Evolutionary conservation across 2,888 invertebrate genomes (phyloP), one percentile per base, ranked within the genome.

Genomic region (Hemicrepidius hirtus): DNA sequence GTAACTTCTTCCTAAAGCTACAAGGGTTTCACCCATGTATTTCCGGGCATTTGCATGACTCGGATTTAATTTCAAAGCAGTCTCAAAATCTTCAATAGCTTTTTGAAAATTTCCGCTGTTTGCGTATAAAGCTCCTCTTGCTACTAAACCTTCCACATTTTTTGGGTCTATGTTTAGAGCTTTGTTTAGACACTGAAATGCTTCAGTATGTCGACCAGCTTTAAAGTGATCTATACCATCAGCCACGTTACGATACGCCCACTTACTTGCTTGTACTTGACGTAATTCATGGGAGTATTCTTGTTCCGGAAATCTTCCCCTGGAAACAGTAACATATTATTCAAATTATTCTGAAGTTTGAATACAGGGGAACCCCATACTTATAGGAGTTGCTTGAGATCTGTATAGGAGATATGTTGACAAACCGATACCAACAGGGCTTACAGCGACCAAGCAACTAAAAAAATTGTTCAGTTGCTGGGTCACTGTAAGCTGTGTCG

Each of bases 191-290:
- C 96, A 96, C 85, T 97, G 97, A 87, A 97, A 96, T 40, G 98
- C 98, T 88, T 98, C 98, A 0, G 95, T 93, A 86, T 96, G 96
- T 80, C 95, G 91, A 50, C 97, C 97, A 53, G 94, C 93, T 87
- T 98, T 98, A 88, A 97, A 97, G 87, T 95, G 95, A 83, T 95
- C 94, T 81, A 98, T 97, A 21, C 98, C 98, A 86, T 97, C 96
- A n/a, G 97, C 96, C 21, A 98, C 97, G 83, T 89, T 90, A 85
- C 95, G 92, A 87, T 96, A 96, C 0, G 97, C 97, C 96, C 96
- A 96, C 86, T 96, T 96, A 85, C 95, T 94, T 57, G 97, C 96
- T 87, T 98, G 97, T 20, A 93, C 91, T 87, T 96, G 95, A 72
- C 97, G 92, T 79, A 98, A 88, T 85, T 95, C 95, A 80, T 91